Evolutionary conservation across 2,888 invertebrate genomes (phyloP), one percentile per base, ranked within the genome.

Genomic region (Cephus spinipes): DNA sequence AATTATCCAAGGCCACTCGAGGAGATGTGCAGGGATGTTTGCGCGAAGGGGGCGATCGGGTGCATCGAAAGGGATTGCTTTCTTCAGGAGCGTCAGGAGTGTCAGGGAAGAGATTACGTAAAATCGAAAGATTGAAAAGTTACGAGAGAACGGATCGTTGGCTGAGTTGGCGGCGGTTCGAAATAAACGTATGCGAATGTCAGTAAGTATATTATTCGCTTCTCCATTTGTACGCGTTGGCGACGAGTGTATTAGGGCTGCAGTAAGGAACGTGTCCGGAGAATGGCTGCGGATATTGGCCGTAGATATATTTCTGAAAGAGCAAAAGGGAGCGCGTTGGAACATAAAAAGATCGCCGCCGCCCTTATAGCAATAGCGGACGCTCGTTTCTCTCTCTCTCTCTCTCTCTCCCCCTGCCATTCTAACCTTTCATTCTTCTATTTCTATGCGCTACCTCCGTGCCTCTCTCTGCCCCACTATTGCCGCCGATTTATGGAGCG

Each of bases 271-370:
- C 81, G 83, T 82, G 86, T 83, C 80, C 84, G 87, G 87, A 83
- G 87, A 88, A 87, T 85, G 86, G 87, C 85, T 85, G 83, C 88
- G 88, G 88, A 89, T 89, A 88, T 89, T 88, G 88, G 86, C 85
- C 84, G 80, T 85, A 85, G 86, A 85, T 85, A 85, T 86, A 85
- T 85, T 86, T 85, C 86, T 82, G 78, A 12, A 36, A 75, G 82
- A 84, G 84, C 83, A 84, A 86, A 88, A 87, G 88, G 87, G 87
- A 89, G 87, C 88, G 90, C 90, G 90, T 89, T 87, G 88, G 86
- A 88, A 89, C 90, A 89, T 90, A 91, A 91, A 91, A 91, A 90
- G 90, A 90, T 88, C 89, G 86, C 85, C 40, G 40, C 86, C 85
- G 87, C 87, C 87, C 88, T 88, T 87, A 85, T 84, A 87, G 83